Evolutionary conservation across 2,113 vertebrate genomes (phyloP), one percentile per base, ranked within the genome.

Genomic region (Zeus faber): DNA sequence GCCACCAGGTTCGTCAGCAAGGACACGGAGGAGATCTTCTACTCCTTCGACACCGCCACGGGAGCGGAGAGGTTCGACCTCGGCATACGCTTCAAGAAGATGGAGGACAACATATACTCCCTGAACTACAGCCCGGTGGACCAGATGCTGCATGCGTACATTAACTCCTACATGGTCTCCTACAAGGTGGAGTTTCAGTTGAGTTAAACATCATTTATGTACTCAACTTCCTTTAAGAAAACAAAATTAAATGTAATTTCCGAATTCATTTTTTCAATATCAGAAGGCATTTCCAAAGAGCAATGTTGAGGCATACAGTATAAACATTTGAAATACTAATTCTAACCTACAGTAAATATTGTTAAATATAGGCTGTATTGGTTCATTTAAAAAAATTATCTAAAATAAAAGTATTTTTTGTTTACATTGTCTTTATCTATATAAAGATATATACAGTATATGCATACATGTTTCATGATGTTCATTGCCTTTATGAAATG

Each of bases 41-140:
- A 90, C 35, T 79, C 84, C 0, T 82, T 86, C 1, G 80, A 91
- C 71, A 84, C 88, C 0, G 7, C 26, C 1, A 89, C 82, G 0
- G 66, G 72, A 1, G 14, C 22, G 8, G 88, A 91, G 50, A 76
- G 67, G 10, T 88, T 85, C 53, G 46, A 87, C 29, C 0, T 88
- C 5, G 80, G 58, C 3, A 66, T 90, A 40, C 63, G 54, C 20
- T 58, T 91, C 11, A 59, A 66, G 35, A 91, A 91, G 54, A 60
- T 87, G 72, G 29, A 76, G 14, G 6, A 83, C 20, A 85, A 85
- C 58, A 81, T 89, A 21, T 57, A 71, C 1, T 67, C 73, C 9
- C 67, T 91, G 5, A 89, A 91, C 69, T 91, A 90, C 67, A 87
- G 85, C 66, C 87, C 85, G 0, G 62, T 70, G 22, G 88, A 91